A percentile compares a stretch with the other conserved stretches of the same genome.
phyloP scores from a whole-genome alignment of 2,113 vertebrate genomes.

The Ciconia boyciana region DNA sequence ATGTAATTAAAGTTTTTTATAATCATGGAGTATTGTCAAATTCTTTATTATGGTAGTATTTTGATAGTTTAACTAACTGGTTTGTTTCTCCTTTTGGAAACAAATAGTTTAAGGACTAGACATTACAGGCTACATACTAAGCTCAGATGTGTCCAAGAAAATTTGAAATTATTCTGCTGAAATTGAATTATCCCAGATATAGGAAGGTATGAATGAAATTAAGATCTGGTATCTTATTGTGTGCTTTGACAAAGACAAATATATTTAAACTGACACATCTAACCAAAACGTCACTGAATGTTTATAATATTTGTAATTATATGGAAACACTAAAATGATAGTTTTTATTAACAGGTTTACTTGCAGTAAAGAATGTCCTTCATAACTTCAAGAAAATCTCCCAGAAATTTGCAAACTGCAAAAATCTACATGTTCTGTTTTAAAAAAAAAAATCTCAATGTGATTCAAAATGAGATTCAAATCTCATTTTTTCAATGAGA shows the following conservation, averaged over 20 bases:
- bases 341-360: not conserved
- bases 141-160: not conserved
- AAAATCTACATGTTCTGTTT: not conserved
- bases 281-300: not conserved
- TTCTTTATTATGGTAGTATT: not conserved
- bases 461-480: not conserved
- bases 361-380: not conserved
- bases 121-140: not conserved
- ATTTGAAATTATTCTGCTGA: not conserved
- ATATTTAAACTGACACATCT: not conserved
- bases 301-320: not conserved
- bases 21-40: not conserved
- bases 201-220: not conserved
- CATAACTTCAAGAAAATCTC: not conserved
- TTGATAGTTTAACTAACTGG: not conserved
- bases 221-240: not conserved
- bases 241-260: not conserved
- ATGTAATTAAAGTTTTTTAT: not conserved
- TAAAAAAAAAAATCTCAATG: not conserved
- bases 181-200: not conserved
- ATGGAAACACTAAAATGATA: not conserved
- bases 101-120: not conserved
- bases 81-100: not conserved
- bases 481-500: too few species aligned
- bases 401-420: not conserved